phyloP scores from a whole-genome alignment of 2,113 vertebrate genomes.

The Pomatorhinus ruficollis region DNA sequence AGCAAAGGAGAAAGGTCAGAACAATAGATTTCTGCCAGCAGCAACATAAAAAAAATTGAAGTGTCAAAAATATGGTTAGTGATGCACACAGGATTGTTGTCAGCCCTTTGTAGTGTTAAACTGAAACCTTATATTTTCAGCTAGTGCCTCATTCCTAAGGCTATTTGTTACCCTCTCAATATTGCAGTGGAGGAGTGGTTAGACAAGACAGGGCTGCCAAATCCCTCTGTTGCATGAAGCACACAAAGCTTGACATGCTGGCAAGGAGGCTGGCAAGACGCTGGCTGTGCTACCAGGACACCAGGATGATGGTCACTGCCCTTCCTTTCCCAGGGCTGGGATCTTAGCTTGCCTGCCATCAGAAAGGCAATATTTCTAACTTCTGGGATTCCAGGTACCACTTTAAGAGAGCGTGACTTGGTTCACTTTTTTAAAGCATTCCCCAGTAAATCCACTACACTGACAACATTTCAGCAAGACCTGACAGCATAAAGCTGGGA shows the following conservation, averaged over 20 bases:
- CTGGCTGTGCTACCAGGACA: neutral
- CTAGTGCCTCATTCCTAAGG: neutral
- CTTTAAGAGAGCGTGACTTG: neutral
- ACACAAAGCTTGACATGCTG: neutral
- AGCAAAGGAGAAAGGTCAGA: neutral
- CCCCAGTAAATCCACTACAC: neutral
- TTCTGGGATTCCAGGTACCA: neutral
- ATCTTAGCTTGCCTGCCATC: neutral
- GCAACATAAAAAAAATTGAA: neutral
- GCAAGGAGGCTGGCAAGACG: neutral
- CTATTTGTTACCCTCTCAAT: neutral
- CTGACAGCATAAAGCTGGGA: neutral
- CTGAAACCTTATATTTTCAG: neutral
- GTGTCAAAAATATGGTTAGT: neutral
- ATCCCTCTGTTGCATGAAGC: neutral
- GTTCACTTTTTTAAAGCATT: neutral
- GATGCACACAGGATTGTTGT: neutral
- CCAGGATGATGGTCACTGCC: neutral
- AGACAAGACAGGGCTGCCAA: neutral
- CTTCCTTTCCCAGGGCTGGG: neutral
- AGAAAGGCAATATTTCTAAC: neutral
- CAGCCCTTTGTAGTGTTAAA: neutral
- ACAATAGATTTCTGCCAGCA: neutral
- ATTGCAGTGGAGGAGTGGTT: neutral
- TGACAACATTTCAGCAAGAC: neutral